phyloP scores from a whole-genome alignment of 2,888 invertebrate species.

The Acronicta alni region DNA sequence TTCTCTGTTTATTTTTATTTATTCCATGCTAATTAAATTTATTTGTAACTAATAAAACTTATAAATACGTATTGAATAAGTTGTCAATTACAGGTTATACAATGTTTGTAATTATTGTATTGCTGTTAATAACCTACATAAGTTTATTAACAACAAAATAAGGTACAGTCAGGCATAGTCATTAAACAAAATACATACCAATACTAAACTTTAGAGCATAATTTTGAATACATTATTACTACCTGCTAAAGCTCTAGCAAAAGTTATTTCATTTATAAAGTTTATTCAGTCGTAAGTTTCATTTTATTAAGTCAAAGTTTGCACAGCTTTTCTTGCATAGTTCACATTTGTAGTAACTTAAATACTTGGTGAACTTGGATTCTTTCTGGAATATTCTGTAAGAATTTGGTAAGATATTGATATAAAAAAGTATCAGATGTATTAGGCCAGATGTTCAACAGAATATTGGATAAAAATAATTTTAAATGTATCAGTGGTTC shows the following conservation, averaged over 20 bases:
- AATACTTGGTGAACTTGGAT: not conserved
- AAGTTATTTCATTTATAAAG: constrained; percentile 25
- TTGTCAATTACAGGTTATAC: not conserved
- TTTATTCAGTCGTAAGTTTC: constrained; percentile 10
- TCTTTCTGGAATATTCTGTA: not conserved
- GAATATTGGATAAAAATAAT: constrained; percentile 3
- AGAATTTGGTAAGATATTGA: not conserved
- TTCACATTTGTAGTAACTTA: not conserved
- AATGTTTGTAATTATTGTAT: no score
- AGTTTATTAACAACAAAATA: no score
- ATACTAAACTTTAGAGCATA: constrained; percentile 13
- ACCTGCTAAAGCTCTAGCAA: not conserved
- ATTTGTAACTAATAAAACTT: no score
- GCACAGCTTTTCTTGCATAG: not conserved
- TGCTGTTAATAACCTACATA: no score
- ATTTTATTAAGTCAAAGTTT: constrained; percentile 1
- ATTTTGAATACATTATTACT: constrained; percentile 22
- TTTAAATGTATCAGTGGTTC: not conserved
- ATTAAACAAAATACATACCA: not conserved
- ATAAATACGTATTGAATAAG: not conserved
- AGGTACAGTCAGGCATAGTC: not conserved
- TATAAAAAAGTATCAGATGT: not conserved
- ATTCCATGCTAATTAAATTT: no score
- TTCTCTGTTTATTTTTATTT: no score
- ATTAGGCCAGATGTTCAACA: constrained; percentile 14